Percentiles rank a stretch among this genome's conserved stretches.
Evolutionary conservation across 2,888 invertebrate genomes (phyloP).

Genomic region (Hirtodrosophila confusa): DNA sequence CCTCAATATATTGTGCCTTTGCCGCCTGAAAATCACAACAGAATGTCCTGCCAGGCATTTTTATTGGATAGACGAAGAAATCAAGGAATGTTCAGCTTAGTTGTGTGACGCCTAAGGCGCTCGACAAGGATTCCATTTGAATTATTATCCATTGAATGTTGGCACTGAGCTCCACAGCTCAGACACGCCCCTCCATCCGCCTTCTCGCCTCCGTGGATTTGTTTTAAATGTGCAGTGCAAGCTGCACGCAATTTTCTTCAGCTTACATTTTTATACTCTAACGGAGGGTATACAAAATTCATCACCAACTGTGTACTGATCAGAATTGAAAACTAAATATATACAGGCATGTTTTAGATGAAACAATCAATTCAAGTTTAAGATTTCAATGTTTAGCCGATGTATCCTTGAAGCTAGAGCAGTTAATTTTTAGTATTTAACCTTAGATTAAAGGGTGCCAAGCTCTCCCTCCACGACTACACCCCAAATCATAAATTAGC

Average conservation of each 20-base stretch:
- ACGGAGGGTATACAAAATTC: not conserved
- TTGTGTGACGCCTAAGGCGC: constrained; percentile 16
- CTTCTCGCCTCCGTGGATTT: not conserved
- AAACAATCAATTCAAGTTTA: too few species aligned
- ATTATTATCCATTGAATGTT: constrained; percentile 68
- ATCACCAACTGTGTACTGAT: too few species aligned
- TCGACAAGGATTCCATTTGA: constrained; percentile 65
- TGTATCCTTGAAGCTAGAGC: too few species aligned
- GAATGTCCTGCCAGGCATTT: constrained; percentile 54
- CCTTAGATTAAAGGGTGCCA: too few species aligned
- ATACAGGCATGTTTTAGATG: too few species aligned
- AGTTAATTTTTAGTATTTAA: too few species aligned
- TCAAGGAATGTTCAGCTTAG: constrained; percentile 35
- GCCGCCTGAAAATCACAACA: constrained; percentile 53
- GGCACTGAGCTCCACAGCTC: not conserved
- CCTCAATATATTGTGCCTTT: constrained; percentile 7
- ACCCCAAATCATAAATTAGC: too few species aligned
- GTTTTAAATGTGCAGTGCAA: constrained; percentile 22
- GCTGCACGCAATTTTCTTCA: constrained; percentile 19
- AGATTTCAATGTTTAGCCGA: too few species aligned
- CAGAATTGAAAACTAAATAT: too few species aligned
- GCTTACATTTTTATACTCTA: not conserved
- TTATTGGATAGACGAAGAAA: constrained; percentile 41
- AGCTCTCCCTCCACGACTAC: too few species aligned
- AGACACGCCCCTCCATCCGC: constrained; percentile 8